Evolutionary conservation across 2,888 invertebrate species (phyloP).

Genomic region (Lordiphosa andalusiaca): DNA sequence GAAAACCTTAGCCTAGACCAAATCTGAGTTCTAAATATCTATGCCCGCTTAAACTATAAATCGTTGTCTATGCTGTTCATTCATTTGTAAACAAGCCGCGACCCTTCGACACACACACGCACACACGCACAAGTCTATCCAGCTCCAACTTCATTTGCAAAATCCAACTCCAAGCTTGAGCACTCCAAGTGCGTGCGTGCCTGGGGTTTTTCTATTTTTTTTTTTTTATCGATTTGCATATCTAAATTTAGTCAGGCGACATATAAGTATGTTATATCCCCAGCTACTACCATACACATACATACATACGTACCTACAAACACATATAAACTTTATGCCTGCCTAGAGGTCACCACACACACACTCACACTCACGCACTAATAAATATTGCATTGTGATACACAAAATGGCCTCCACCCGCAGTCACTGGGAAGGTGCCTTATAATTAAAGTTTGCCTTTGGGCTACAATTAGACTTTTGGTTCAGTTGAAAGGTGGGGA

Average conservation of each 20-base stretch:
- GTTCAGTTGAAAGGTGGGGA: background rate
- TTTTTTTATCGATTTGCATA: slow-evolving; percentile 62
- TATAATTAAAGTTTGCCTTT: slow-evolving; percentile 55
- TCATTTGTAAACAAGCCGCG: slow-evolving; percentile 42
- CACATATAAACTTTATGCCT: slow-evolving; percentile 23
- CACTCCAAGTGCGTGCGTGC: slow-evolving; percentile 62
- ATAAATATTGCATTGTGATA: slow-evolving; percentile 66
- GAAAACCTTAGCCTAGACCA: too few relatives aligned
- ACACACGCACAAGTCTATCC: background rate
- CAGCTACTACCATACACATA: background rate
- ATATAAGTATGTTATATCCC: slow-evolving; percentile 35
- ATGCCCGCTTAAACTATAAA: too few relatives aligned
- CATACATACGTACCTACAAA: slow-evolving; percentile 2
- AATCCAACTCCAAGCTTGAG: slow-evolving; percentile 24
- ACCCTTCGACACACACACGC: slow-evolving; percentile 23
- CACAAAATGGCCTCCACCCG: slow-evolving; percentile 36
- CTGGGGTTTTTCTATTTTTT: slow-evolving; percentile 22
- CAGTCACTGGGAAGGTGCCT: slow-evolving; percentile 13
- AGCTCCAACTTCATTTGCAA: slow-evolving; percentile 3
- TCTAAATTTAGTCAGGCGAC: slow-evolving; percentile 64
- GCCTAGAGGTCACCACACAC: slow-evolving; percentile 23
- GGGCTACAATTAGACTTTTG: slow-evolving; percentile 51
- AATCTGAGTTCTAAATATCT: too few relatives aligned
- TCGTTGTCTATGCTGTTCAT: slow-evolving; percentile 16
- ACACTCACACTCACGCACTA: slow-evolving; percentile 36